A percentile compares a stretch with the other conserved stretches of the same genome.
phyloP scores from a whole-genome alignment of 2,797 vertebrate species.

The Sphaeramia orbicularis region DNA sequence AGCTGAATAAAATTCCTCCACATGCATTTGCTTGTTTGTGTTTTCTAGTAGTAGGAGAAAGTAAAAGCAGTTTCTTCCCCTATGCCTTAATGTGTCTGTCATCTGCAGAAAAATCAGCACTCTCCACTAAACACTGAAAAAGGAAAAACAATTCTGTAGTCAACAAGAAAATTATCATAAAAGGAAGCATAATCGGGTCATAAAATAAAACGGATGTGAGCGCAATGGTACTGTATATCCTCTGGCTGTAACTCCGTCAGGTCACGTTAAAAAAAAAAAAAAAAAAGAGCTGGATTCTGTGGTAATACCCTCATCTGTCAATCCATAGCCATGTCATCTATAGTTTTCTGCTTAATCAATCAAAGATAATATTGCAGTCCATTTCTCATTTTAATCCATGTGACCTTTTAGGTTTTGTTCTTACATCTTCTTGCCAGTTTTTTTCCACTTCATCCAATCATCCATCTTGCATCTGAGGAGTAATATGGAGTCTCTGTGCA shows the following conservation, averaged over 20 bases:
- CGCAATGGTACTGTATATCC: not conserved
- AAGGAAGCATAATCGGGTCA: constrained; percentile 25
- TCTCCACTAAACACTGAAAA: constrained; percentile 16
- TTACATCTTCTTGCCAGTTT: not conserved
- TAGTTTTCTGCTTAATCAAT: not conserved
- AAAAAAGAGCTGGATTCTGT: not conserved
- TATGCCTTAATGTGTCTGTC: constrained; percentile 30
- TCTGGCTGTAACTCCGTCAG: not conserved
- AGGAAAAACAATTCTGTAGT: not conserved
- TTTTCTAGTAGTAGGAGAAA: constrained; percentile 13
- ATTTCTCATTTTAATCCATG: constrained; percentile 13
- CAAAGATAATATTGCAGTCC: not conserved
- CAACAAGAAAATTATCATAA: constrained; percentile 17
- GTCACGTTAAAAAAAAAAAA: no score
- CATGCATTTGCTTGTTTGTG: not conserved
- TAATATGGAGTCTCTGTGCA: not conserved
- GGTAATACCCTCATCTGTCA: constrained; percentile 3
- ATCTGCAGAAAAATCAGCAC: constrained; percentile 20
- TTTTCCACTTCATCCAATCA: constrained; percentile 11
- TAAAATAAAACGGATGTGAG: constrained; percentile 5
- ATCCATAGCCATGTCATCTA: not conserved
- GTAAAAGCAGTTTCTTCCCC: constrained; percentile 36
- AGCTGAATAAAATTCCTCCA: constrained; percentile 6
- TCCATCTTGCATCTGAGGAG: constrained; percentile 23
- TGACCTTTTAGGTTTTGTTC: constrained; percentile 1